A percentile compares a stretch with the other conserved stretches of the same genome.
phyloP scores from a whole-genome alignment of 2,888 invertebrate species.

The Drosophila phalerata region DNA sequence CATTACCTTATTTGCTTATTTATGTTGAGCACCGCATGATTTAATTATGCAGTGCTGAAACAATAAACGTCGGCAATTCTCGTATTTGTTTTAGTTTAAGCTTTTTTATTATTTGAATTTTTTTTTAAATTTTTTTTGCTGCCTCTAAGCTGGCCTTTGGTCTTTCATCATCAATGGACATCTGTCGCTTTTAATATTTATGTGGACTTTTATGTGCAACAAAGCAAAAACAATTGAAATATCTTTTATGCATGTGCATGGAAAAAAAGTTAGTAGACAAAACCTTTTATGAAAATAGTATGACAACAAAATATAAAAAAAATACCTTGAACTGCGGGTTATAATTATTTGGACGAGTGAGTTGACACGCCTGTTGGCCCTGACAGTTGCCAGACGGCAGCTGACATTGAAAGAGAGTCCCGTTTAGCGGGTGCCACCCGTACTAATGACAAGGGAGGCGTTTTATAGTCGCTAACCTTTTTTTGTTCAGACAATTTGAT shows the following conservation, averaged over 20 bases:
- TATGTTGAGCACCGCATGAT: slow-evolving; percentile 50
- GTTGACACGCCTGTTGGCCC: slow-evolving; percentile 57
- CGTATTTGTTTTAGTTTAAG: slow-evolving; percentile 15
- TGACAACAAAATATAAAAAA: background rate
- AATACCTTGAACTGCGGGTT: slow-evolving; percentile 29
- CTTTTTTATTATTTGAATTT: slow-evolving; percentile 8
- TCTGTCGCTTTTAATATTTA: slow-evolving; percentile 72
- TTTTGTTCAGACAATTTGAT: slow-evolving; percentile 70
- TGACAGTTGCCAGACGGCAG: slow-evolving; percentile 50
- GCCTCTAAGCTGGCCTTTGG: slow-evolving; percentile 65
- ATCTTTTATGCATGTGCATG: slow-evolving; percentile 57
- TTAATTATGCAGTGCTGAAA: slow-evolving; percentile 67
- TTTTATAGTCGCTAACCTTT: slow-evolving; percentile 64
- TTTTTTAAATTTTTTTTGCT: slow-evolving; percentile 14
- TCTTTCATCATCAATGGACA: slow-evolving; percentile 48
- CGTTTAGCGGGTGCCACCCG: slow-evolving; percentile 19
- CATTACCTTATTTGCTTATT: slow-evolving; percentile 27
- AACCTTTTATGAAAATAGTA: slow-evolving; percentile 19
- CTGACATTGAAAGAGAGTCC: slow-evolving; percentile 65
- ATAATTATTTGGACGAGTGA: slow-evolving; percentile 64
- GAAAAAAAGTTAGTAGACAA: slow-evolving; percentile 28
- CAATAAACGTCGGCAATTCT: slow-evolving; percentile 38
- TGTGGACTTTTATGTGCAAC: slow-evolving; percentile 52
- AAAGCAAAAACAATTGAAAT: slow-evolving; percentile 46
- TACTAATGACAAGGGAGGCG: slow-evolving; percentile 31